Conservation (phyloP, 1,140 invertebrate species). For the Zaprionus vittiger region DNA sequence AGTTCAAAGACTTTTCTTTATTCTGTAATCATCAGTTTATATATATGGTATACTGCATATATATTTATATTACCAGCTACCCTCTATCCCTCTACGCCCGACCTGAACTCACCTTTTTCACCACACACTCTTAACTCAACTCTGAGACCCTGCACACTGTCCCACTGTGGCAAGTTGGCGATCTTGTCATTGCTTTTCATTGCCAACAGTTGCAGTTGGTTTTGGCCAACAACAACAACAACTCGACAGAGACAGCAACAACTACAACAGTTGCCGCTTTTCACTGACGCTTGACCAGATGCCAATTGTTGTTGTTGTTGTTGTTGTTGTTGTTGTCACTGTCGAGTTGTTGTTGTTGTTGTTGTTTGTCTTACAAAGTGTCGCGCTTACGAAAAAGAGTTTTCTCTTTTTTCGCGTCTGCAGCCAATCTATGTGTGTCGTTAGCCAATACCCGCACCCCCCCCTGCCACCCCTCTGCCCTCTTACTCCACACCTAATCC, state of each 20-base stretch:
- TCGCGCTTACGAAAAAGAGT: constrained; percentile 64
- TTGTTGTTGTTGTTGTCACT: constrained; percentile 5
- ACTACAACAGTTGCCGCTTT: constrained; percentile 37
- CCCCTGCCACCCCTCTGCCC: not conserved
- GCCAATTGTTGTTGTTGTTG: constrained; percentile 28
- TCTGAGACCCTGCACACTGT: not conserved
- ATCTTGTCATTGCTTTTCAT: constrained; percentile 30
- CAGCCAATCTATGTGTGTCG: constrained; percentile 22
- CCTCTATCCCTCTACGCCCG: too few relatives aligned
- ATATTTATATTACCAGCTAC: not conserved
- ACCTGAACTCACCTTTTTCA: not conserved
- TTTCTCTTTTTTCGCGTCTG: constrained; percentile 68
- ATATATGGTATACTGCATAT: too few relatives aligned
- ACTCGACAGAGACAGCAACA: not conserved
- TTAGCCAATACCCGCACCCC: not conserved
- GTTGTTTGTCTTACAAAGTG: constrained; percentile 59
- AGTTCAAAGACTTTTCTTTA: too few relatives aligned
- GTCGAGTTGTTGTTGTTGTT: constrained; percentile 14
- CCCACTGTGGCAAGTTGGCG: constrained; percentile 7
- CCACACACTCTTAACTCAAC: not conserved
- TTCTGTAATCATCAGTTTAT: too few relatives aligned
- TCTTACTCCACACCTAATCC: not conserved
- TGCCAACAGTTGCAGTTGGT: constrained; percentile 32
- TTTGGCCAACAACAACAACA: constrained; percentile 17
- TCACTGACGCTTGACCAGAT: constrained; percentile 37